Percentiles rank a stretch among this genome's conserved stretches.
Conservation (phyloP, 2,888 invertebrate species). For the Strigamia transsilvanica region DNA sequence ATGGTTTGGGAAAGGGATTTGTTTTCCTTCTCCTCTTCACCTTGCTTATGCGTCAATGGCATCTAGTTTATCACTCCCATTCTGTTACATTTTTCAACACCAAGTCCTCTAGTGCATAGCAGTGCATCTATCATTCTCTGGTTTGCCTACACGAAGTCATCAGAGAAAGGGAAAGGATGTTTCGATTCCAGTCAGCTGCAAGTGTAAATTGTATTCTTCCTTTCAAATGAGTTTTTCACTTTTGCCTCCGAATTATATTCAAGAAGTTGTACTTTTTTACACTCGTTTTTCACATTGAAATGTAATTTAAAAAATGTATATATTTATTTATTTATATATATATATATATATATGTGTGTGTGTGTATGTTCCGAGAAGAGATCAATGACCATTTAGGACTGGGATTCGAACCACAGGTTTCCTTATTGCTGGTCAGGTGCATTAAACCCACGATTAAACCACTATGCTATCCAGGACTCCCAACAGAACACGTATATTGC, state of each 20-base stretch:
- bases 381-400: too few relatives aligned
- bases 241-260: conserved; percentile 14
- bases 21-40: neutral
- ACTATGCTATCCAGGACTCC: too few relatives aligned
- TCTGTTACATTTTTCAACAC: conserved; percentile 37
- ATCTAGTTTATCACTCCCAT: conserved; percentile 39
- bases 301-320: too few relatives aligned
- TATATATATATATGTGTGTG: neutral
- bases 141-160: conserved; percentile 44
- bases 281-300: neutral
- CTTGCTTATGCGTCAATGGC: conserved; percentile 31
- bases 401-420: too few relatives aligned
- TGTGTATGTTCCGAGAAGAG: too few relatives aligned
- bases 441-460: too few relatives aligned
- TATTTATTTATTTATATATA: neutral
- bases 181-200: conserved; percentile 22
- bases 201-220: conserved; percentile 24
- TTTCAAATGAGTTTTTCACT: conserved; percentile 46
- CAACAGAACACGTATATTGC: too few relatives aligned
- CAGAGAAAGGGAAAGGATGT: conserved; percentile 31
- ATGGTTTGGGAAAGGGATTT: neutral
- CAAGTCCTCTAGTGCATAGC: conserved; percentile 28
- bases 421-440: too few relatives aligned
- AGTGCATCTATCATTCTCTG: conserved; percentile 36
- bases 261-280: neutral